Percentiles rank a stretch among this genome's conserved stretches.
Evolutionary conservation across 2,888 invertebrate species (phyloP).

Genomic region (Lasius fuliginosus): DNA sequence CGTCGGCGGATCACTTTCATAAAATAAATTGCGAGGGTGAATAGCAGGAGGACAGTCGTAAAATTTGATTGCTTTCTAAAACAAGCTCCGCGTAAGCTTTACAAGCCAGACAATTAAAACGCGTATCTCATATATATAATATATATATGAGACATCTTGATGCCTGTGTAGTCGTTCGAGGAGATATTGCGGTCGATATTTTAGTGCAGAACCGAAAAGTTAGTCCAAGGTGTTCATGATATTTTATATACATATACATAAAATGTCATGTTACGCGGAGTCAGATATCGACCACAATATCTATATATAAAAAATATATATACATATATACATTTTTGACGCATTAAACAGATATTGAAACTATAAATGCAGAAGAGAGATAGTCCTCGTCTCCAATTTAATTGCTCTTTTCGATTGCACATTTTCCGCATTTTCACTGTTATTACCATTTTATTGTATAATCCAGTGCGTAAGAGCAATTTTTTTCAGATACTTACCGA

Average conservation of each 20-base stretch:
- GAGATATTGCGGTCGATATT: constrained; percentile 50
- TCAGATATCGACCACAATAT: no score
- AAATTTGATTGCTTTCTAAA: constrained; percentile 59
- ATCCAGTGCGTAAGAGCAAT: constrained; percentile 3
- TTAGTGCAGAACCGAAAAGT: constrained; percentile 28
- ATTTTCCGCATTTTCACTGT: background rate
- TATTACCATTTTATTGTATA: constrained; percentile 20
- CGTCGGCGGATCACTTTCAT: constrained; percentile 27
- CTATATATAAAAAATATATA: background rate
- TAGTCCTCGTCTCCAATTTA: constrained; percentile 24
- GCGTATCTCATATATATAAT: background rate
- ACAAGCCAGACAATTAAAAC: constrained; percentile 55
- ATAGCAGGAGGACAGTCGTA: constrained; percentile 23
- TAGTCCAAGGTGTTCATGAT: constrained; percentile 15
- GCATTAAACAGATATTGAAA: constrained; percentile 52
- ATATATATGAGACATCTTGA: constrained; percentile 57
- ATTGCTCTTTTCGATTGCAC: constrained; percentile 42
- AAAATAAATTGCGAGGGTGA: constrained; percentile 48
- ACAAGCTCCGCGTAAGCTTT: constrained; percentile 35
- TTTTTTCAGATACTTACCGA: constrained; percentile 13
- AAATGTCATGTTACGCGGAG: no score
- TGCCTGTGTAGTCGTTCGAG: constrained; percentile 41
- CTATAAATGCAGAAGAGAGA: constrained; percentile 18
- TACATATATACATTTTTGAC: background rate
- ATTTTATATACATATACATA: background rate